A percentile compares a stretch with the other conserved stretches of the same genome.
Conservation (phyloP, 2,888 invertebrate genomes). For the Arrhopalites spinosus region DNA sequence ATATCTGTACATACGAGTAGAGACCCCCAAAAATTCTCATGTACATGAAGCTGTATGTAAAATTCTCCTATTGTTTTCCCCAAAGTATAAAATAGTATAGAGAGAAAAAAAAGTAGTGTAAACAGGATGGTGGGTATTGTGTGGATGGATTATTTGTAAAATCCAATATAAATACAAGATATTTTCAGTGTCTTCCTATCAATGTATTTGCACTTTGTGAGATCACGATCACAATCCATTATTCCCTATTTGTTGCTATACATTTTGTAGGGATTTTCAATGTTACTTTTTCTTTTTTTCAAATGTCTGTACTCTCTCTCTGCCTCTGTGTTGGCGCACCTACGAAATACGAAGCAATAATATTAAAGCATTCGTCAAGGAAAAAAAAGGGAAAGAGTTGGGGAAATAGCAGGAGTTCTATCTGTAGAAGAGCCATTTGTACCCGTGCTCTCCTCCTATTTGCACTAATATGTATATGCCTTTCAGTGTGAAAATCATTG, state of each 20-base stretch:
- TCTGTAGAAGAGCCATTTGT: no score
- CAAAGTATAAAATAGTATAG: no score
- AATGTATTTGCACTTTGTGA: neutral
- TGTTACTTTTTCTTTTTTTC: neutral
- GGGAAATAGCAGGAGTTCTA: no score
- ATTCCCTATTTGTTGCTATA: neutral
- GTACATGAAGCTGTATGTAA: no score
- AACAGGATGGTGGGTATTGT: neutral
- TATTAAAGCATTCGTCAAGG: conserved; percentile 8
- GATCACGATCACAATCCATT: conserved; percentile 6
- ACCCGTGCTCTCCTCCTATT: no score
- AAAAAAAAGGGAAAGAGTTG: conserved; percentile 1
- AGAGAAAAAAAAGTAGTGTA: no score
- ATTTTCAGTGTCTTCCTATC: conserved; percentile 7
- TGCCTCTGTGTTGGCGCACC: neutral
- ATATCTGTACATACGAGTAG: no score
- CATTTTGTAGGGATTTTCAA: neutral
- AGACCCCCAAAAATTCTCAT: no score
- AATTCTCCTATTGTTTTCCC: no score
- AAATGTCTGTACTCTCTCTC: neutral
- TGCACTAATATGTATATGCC: neutral
- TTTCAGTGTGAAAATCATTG: neutral
- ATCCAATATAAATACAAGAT: conserved; percentile 15
- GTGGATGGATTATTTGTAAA: conserved; percentile 16
- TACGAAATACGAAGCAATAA: neutral